Evolutionary conservation across 2,797 vertebrate genomes (phyloP), one percentile per base, ranked within the genome.

Genomic region (Oceanodroma leucorhoa): DNA sequence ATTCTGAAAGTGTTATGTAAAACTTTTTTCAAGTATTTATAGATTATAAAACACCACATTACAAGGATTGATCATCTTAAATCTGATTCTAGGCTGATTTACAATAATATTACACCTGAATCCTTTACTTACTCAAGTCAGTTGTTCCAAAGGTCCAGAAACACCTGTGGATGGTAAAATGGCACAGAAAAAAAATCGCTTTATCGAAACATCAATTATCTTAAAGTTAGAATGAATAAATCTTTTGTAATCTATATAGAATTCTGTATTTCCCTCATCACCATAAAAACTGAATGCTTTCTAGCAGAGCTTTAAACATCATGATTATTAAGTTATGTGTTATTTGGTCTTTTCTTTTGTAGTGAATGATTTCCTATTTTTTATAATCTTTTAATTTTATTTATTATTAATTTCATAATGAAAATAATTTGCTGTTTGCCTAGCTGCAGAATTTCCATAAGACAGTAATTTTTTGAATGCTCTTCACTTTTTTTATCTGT

Each of bases 331-430:
- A 55, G 5, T 20, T 78, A 12, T 26, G 41, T 67, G 29, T 60
- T 83, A 50, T 53, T 50, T 73, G 45, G 5, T 61, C 24, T 77
- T 88, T 86, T 65, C 30, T 73, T 79, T 46, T 36, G 7, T 6
- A 36, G 48, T 57, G 72, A 85, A 89, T 40, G 2, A 53, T 79
- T 94, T 41, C 61, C 41, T 82, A 17, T 30, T 69, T 89, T 90
- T 86, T 5, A 38, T 51, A 78, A 88, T 40, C 45, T 90, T 83
- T 85, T 78, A 38, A 83, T 89, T 92, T 76, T 77, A 83, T 85
- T 92, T 62, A 76, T 86, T 69, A 93, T 93, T 94, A 81, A 93
- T 94, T 94, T 86, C 41, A n/a, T 54, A 40, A 81, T 38, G 27
- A 73, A 90, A 91, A 81, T 30, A 69, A 79, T 76, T 82, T 90